A percentile compares a stretch with the other conserved stretches of the same genome.
These are phyloP conservation scores for Salmo trutta DNA, from an alignment of 2,797 vertebrate species.

Conservation along the genomic window DNA sequence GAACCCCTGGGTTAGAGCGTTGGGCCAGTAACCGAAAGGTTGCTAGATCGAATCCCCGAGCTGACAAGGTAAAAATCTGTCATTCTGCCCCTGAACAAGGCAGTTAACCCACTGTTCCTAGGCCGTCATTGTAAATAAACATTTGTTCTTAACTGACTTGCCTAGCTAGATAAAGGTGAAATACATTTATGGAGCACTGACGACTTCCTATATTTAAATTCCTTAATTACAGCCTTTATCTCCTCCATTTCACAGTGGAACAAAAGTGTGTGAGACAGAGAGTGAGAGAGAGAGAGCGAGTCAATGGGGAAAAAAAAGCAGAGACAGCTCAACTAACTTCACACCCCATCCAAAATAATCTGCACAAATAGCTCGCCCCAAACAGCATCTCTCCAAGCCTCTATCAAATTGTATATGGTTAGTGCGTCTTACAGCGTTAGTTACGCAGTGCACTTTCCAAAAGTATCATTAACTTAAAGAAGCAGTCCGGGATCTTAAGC, in stretches of 20 bases:
- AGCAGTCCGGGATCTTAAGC: too few species aligned
- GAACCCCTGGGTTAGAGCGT: too few species aligned
- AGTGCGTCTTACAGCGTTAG: not conserved
- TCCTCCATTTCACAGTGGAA: constrained; percentile 5
- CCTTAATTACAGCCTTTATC: constrained; percentile 25
- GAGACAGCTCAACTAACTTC: not conserved
- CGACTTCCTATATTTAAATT: constrained; percentile 14
- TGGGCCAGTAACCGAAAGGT: too few species aligned
- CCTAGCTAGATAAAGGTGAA: too few species aligned
- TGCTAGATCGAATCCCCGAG: too few species aligned
- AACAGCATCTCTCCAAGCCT: not conserved
- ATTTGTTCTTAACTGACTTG: too few species aligned
- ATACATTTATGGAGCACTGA: not conserved
- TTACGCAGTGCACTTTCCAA: not conserved
- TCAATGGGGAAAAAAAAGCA: not conserved
- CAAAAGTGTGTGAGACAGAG: not conserved
- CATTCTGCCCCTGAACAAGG: too few species aligned
- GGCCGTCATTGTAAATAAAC: too few species aligned
- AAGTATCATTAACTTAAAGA: not conserved
- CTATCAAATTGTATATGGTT: not conserved
- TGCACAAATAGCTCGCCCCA: not conserved
- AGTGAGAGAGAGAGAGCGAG: not conserved
- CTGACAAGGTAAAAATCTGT: too few species aligned
- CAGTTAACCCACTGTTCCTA: too few species aligned
- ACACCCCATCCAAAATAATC: not conserved